phyloP scores from a whole-genome alignment of 1,140 invertebrate species.

The Heliconius congener region DNA sequence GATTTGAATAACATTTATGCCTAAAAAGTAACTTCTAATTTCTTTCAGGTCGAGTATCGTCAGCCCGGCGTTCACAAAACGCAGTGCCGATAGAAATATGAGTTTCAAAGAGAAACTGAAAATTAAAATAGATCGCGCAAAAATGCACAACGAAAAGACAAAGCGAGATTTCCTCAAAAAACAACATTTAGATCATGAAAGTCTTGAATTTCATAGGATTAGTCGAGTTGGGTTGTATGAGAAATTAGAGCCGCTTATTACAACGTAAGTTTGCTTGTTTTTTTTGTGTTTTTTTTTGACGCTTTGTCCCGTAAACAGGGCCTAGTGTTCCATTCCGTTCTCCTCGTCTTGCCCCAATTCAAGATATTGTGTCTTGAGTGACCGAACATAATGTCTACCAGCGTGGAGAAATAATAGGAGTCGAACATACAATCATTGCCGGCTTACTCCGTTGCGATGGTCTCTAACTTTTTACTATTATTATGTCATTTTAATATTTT shows the following conservation, averaged over 20 bases:
- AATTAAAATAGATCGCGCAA: constrained; percentile 66
- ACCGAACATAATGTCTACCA: no score
- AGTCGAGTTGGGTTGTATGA: constrained; percentile 82
- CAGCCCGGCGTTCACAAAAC: constrained; percentile 82
- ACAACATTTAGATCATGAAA: constrained; percentile 64
- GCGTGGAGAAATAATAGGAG: no score
- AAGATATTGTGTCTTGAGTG: background rate
- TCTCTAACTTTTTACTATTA: no score
- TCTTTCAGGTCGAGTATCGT: constrained; percentile 71
- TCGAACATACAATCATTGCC: no score
- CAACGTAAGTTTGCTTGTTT: constrained; percentile 77
- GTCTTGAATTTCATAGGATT: constrained; percentile 80
- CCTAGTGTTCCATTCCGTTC: background rate
- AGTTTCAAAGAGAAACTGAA: constrained; percentile 56
- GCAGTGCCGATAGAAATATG: constrained; percentile 68
- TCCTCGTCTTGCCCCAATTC: background rate
- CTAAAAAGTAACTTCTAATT: background rate
- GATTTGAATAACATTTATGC: background rate
- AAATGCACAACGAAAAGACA: constrained; percentile 66
- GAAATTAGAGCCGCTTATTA: constrained; percentile 83
- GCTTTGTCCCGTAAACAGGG: no score
- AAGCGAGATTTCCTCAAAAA: constrained; percentile 73
- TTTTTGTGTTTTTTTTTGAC: background rate
- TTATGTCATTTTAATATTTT: no score
- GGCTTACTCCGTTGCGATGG: no score